These are phyloP conservation scores for Aphodius sticticus DNA, from an alignment of 2,888 invertebrate genomes.

Conservation along the genomic window DNA sequence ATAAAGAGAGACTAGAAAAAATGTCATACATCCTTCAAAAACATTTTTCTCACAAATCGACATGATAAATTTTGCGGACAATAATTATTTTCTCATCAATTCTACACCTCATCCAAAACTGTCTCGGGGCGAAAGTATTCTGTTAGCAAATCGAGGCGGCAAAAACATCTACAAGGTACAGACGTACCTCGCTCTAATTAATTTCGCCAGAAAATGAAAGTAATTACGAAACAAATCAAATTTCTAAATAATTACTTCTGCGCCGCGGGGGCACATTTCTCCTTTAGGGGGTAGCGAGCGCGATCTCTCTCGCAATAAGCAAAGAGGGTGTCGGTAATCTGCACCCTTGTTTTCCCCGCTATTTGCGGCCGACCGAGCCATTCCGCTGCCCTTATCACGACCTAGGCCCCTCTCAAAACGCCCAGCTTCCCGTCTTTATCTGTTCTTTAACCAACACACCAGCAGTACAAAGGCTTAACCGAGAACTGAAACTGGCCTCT, in stretches of 20 bases:
- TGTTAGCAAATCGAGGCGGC: neutral
- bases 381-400: constrained; percentile 51
- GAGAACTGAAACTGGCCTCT: constrained; percentile 45
- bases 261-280: constrained; percentile 46
- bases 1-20: too few species aligned
- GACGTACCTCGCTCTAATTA: constrained; percentile 28
- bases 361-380: constrained; percentile 59
- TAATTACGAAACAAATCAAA: constrained; percentile 46
- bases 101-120: neutral
- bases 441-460: constrained; percentile 51
- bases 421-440: constrained; percentile 50
- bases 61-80: too few species aligned
- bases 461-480: constrained; percentile 52
- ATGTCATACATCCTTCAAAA: too few species aligned
- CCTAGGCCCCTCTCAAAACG: constrained; percentile 39
- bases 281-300: constrained; percentile 28
- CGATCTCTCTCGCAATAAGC: constrained; percentile 50
- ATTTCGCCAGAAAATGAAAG: constrained; percentile 34
- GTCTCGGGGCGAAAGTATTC: neutral
- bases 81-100: neutral
- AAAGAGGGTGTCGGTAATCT: constrained; percentile 57
- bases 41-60: too few species aligned
- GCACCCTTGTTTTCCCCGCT: constrained; percentile 58
- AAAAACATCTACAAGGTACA: neutral
- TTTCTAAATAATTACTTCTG: constrained; percentile 57